phyloP scores from a whole-genome alignment of 1,140 invertebrate genomes.

The Solenopsis invicta region DNA sequence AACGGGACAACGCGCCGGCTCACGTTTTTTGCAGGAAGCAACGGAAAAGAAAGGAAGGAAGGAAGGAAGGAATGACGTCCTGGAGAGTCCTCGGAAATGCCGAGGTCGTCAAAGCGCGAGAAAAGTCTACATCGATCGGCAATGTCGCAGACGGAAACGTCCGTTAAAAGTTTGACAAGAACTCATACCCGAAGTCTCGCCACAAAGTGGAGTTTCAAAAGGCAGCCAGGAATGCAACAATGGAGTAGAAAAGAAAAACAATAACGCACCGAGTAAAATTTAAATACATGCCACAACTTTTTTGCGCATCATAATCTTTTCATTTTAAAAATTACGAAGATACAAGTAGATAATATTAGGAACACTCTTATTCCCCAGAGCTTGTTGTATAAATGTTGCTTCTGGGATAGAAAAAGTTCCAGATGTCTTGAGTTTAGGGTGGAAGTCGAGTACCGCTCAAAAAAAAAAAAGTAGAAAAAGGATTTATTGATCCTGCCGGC shows the following conservation, averaged over 20 bases:
- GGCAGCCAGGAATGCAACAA: not conserved
- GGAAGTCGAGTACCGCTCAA: not conserved
- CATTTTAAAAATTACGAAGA: not conserved
- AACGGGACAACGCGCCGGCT: not conserved
- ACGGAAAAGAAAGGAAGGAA: not conserved
- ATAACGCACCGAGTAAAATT: not conserved
- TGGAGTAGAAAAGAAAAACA: not conserved
- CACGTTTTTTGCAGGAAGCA: slow-evolving; percentile 10
- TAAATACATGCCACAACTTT: not conserved
- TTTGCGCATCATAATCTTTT: not conserved
- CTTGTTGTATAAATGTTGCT: not conserved
- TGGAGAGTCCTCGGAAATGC: slow-evolving; percentile 26
- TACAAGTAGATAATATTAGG: not conserved
- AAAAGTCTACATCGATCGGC: slow-evolving; percentile 45
- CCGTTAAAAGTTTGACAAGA: slow-evolving; percentile 58
- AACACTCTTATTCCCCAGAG: not conserved
- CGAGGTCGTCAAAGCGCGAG: slow-evolving; percentile 1
- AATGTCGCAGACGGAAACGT: slow-evolving; percentile 25
- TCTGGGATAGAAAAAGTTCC: not conserved
- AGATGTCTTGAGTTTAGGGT: not conserved
- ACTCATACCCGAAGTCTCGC: slow-evolving; percentile 8
- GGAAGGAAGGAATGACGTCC: slow-evolving; percentile 3
- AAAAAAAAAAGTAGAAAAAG: not conserved
- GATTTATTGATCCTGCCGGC: not conserved
- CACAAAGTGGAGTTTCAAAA: slow-evolving; percentile 43